Evolutionary conservation across 2,888 invertebrate genomes (phyloP), one percentile per base, ranked within the genome.

Genomic region (Caenorhabditis sulstoni): DNA sequence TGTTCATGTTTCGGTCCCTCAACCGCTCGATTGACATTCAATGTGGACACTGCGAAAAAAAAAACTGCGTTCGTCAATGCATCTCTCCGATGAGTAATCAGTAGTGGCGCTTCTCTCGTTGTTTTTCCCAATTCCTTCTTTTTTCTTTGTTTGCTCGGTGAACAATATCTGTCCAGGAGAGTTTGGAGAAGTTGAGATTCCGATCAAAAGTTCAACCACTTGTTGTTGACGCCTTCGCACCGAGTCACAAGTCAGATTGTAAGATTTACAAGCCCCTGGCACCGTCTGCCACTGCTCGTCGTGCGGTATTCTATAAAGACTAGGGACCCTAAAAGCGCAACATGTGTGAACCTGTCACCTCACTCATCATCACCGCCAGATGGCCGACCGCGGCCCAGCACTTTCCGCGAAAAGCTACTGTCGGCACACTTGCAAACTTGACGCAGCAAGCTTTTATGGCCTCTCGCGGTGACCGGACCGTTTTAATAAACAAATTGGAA

Each of bases 321-420:
- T 29, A 37, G 35, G 49, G 53, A 47, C 62, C 20, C 55, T 71
- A 64, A 64, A 71, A 71, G 71, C 29, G 29, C 71, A 71, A 71
- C 71, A 71, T 71, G 62, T 64, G 71, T 37, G 29, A 29, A 53
- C 9, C 62, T 71, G 71, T 71, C 71, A 71, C n/a, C 62, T 55
- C 47, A 18, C 16, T 16, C 9, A 9, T 47, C 62, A 41, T 62
- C 70, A 45, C 1, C 22, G 44, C 35, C 70, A 70, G 61, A 70
- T 70, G 70, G 70, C 29, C 16, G 35, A 5, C 18, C 62, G 57
- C 62, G 67, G 67, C 58, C n/a, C 44, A 71, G 62, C 29, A 29
- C 29, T 57, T 41, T 71, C 55, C 62, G 71, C 71, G 62, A 71
- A 64, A 71, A 71, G 71, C 55, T 49, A 71, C 71, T 53, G 67